Base-by-base conservation (phyloP, 2,888 invertebrate genomes). In the Bursaphelenchus okinawaensis region DNA sequence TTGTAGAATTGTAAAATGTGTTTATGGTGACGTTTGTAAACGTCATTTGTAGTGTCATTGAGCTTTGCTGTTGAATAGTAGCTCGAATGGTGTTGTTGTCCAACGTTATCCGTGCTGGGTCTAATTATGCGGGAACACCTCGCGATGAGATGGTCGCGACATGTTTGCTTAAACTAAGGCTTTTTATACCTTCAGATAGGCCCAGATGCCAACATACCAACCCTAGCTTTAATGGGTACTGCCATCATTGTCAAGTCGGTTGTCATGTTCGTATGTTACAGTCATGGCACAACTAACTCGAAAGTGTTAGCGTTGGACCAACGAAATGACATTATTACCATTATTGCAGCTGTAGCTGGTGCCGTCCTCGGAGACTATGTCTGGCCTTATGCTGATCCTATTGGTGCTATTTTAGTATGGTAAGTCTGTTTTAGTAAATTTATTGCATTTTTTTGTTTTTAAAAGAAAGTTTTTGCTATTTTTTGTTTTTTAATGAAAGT, bases 241-340 rank as follows among this genome's bases (percentile, higher is more conserved):
- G 79, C 76, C 9, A 74, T 79, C 7, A 31, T 62, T 6, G 55
- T 75, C 16, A 82, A 83, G 63, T 58, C 72, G 6, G 50, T 79
- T 16, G 64, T 82, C 8, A 71, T 77, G 67, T 52, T 79, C 2
- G 61, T 78, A 6, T 83, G 82, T 56, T 75, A 72, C 52, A 66
- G 68, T 26, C 68, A 77, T 20, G 78, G 75, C 7, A 68, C 80
- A 4, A 56, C 57, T 24, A 65, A 55, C 28, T 62, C 51, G 63
- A 68, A 22, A 67, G 72, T 78, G 7, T 72, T 86, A 22, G 83
- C 84, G 1, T 83, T 83, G 74, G 86, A 86, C 70, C 85, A 85
- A 75, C 71, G 85, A 8, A 86, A 86, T 71, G 86, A 86, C 68
- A 82, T 85, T 16, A 66, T 85, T 52, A 86, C 85, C 7, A 84